phyloP scores from a whole-genome alignment of 64 coral and sea anemone genomes.

The Acropora tenuis region DNA sequence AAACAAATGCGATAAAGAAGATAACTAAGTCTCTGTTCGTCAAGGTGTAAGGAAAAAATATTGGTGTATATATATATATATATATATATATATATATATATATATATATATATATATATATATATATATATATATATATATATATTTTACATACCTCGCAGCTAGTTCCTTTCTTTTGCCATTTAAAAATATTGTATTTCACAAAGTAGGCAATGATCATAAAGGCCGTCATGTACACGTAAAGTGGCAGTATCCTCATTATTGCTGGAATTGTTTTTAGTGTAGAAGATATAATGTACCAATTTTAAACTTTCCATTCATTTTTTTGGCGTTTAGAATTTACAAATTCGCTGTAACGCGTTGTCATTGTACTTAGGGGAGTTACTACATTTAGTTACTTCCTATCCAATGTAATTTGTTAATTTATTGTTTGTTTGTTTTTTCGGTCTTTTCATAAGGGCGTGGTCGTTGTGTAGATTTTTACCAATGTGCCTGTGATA shows the following conservation, averaged over 20 bases:
- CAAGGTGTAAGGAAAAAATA: too few species aligned
- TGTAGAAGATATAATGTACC: neutral
- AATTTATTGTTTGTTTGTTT: neutral
- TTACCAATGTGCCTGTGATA: slow-evolving; percentile 34
- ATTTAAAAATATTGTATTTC: slow-evolving; percentile 21
- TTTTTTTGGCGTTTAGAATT: slow-evolving; percentile 5
- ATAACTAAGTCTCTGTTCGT: too few species aligned
- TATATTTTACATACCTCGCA: too few species aligned
- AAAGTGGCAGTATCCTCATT: neutral
- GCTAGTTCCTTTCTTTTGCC: slow-evolving; percentile 1
- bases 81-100: too few species aligned
- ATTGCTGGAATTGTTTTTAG: slow-evolving; percentile 16
- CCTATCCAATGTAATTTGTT: neutral
- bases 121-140: too few species aligned
- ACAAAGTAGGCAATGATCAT: slow-evolving; percentile 3
- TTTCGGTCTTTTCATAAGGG: slow-evolving; percentile 2
- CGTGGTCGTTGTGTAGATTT: slow-evolving; percentile 54
- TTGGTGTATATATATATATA: too few species aligned
- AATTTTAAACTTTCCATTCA: slow-evolving; percentile 17
- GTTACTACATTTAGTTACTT: too few species aligned
- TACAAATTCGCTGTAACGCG: slow-evolving; percentile 2
- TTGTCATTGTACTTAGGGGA: slow-evolving; percentile 5
- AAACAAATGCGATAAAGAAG: too few species aligned
- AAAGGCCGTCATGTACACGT: slow-evolving; percentile 1
- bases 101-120: too few species aligned